Conservation (phyloP, 1,140 invertebrate genomes). For the Acromyrmex heyeri region DNA sequence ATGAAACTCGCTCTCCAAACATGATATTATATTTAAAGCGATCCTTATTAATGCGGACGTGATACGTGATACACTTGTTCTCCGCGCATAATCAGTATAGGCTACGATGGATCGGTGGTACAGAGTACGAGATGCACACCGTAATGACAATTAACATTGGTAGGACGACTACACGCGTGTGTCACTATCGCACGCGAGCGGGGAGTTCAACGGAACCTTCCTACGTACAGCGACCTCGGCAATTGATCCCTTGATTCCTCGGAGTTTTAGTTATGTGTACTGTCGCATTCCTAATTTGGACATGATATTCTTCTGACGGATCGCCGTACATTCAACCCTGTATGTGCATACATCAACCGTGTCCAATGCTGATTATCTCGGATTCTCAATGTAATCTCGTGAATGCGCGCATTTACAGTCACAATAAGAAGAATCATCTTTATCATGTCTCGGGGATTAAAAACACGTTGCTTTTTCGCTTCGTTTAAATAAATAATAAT, state of each 20-base stretch:
- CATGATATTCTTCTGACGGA: constrained; percentile 18
- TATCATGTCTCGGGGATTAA: background rate
- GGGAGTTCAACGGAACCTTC: constrained; percentile 69
- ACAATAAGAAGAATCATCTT: background rate
- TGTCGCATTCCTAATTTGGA: constrained; percentile 45
- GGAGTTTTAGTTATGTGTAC: constrained; percentile 39
- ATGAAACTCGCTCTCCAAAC: constrained; percentile 5
- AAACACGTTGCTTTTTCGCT: background rate
- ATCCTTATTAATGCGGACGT: constrained; percentile 12
- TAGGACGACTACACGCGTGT: constrained; percentile 52
- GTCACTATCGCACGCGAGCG: constrained; percentile 50
- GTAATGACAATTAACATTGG: constrained; percentile 37
- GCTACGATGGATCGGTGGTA: constrained; percentile 22
- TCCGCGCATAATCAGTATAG: background rate
- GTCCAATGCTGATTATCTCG: constrained; percentile 8
- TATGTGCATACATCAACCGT: background rate
- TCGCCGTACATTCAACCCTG: constrained; percentile 8
- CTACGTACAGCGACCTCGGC: constrained; percentile 77
- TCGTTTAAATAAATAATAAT: background rate
- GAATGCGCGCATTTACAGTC: constrained; percentile 4
- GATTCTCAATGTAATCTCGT: constrained; percentile 10
- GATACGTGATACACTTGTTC: constrained; percentile 3
- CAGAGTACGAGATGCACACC: constrained; percentile 3
- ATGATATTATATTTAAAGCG: background rate
- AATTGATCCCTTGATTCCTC: constrained; percentile 75